Evolutionary conservation across 2,113 vertebrate genomes (phyloP).

Genomic region (Sinocyclocheilus anophthalmus): DNA sequence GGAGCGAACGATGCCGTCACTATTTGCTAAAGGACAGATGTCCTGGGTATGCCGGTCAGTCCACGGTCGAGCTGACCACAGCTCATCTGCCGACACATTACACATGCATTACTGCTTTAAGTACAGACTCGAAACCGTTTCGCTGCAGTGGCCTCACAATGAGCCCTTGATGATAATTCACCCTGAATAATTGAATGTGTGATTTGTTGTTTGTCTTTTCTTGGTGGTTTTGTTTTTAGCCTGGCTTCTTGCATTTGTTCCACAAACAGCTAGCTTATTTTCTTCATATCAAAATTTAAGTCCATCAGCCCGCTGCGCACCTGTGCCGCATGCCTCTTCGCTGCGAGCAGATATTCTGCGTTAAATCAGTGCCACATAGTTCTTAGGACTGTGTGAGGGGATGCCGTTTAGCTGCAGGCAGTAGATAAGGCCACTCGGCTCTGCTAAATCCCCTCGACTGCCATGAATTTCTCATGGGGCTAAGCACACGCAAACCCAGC

Average conservation of each 20-base stretch:
- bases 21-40: constrained; percentile 49
- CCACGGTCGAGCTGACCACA: constrained; percentile 36
- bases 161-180: background rate
- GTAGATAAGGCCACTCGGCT: constrained; percentile 54
- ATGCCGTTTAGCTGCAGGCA: constrained; percentile 49
- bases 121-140: background rate
- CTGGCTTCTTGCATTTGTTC: background rate
- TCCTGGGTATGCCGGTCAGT: constrained; percentile 37
- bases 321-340: background rate
- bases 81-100: constrained; percentile 20
- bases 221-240: background rate
- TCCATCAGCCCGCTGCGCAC: background rate
- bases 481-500: constrained; percentile 26
- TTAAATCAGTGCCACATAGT: constrained; percentile 47
- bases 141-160: background rate
- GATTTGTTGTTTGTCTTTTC: background rate
- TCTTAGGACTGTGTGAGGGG: constrained; percentile 14
- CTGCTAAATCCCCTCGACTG: constrained; percentile 45
- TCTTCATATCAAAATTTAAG: background rate
- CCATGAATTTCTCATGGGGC: constrained; percentile 47
- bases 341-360: constrained; percentile 16
- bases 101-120: background rate
- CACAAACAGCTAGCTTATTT: constrained; percentile 9
- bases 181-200: background rate
- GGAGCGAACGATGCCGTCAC: constrained; percentile 41